phyloP scores from a whole-genome alignment of 2,797 vertebrate species.

The Notamacropus eugenii region DNA sequence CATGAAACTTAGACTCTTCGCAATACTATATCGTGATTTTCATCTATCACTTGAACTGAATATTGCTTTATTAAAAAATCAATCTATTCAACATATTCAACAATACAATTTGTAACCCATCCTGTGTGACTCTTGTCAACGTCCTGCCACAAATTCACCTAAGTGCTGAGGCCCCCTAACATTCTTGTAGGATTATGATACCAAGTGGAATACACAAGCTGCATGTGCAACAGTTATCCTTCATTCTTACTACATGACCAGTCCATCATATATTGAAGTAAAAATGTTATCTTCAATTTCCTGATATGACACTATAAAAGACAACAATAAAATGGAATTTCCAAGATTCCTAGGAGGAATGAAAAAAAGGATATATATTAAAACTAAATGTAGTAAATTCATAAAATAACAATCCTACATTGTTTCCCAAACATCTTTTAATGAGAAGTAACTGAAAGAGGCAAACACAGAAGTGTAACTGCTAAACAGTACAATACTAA shows the following conservation, averaged over 20 bases:
- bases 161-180: neutral
- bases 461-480: constrained; percentile 3
- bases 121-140: neutral
- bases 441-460: constrained; percentile 12
- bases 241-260: neutral
- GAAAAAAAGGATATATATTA: constrained; percentile 34
- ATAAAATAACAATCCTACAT: neutral
- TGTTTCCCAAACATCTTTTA: neutral
- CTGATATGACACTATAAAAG: constrained; percentile 46
- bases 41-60: neutral
- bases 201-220: neutral
- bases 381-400: constrained; percentile 46
- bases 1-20: neutral
- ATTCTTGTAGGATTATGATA: neutral
- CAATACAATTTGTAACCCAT: neutral
- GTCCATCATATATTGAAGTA: neutral
- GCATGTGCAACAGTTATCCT: neutral
- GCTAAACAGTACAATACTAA: neutral
- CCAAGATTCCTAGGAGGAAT: constrained; percentile 30
- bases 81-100: neutral
- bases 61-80: neutral
- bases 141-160: neutral
- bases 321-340: constrained; percentile 44
- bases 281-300: neutral
- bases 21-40: neutral